Evolutionary conservation across 2,113 vertebrate genomes (phyloP).

Genomic region (Empidonax traillii): DNA sequence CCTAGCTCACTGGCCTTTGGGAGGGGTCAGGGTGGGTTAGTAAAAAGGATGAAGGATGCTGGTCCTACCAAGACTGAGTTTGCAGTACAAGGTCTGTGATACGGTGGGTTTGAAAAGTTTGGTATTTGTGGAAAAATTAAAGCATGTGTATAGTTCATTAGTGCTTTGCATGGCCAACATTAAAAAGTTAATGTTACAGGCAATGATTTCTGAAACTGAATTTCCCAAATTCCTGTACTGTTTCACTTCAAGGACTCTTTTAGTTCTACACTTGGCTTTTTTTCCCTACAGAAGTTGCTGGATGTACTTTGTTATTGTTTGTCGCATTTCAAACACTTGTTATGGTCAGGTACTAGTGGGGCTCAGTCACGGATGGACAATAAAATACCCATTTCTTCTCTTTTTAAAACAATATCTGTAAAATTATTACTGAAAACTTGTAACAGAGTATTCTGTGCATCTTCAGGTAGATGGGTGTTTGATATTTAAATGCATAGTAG

Average conservation of each 20-base stretch:
- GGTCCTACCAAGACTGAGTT: background rate
- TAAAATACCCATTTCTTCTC: background rate
- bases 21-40: background rate
- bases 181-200: background rate
- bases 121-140: background rate
- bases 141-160: background rate
- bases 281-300: background rate
- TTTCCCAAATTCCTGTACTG: background rate
- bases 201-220: background rate
- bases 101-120: background rate
- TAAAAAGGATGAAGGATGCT: background rate
- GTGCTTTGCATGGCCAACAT: background rate
- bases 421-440: background rate
- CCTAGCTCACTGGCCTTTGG: background rate
- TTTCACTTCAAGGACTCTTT: background rate
- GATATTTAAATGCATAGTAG: background rate
- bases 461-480: background rate
- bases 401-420: background rate
- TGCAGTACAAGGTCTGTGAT: background rate
- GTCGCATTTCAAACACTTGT: background rate
- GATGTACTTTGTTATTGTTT: background rate
- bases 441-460: background rate
- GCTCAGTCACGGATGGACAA: background rate
- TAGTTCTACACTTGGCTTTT: background rate
- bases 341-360: background rate